Conservation (phyloP, 2,888 invertebrate genomes). For the Lasioglossum oenotherae region DNA sequence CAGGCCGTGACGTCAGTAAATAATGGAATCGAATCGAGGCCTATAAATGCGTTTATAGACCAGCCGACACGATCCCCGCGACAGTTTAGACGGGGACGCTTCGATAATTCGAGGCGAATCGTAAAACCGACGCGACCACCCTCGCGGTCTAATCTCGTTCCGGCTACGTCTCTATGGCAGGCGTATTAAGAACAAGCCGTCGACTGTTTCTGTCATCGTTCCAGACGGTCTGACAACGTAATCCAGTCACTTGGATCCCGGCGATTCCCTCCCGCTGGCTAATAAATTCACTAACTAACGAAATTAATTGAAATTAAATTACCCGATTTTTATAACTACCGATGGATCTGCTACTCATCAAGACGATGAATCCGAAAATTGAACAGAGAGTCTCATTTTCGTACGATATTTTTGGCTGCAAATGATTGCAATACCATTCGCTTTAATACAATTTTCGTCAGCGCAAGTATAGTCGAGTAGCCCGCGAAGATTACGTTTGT, state of each 20-base stretch:
- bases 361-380: neutral
- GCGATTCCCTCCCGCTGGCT: neutral
- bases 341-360: no score
- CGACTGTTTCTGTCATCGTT: neutral
- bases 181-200: slow-evolving; percentile 34
- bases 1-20: slow-evolving; percentile 2
- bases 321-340: neutral
- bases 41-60: slow-evolving; percentile 33
- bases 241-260: neutral
- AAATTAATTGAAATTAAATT: neutral
- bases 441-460: neutral
- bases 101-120: slow-evolving; percentile 39
- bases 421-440: neutral
- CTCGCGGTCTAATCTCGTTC: slow-evolving; percentile 59
- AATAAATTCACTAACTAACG: neutral
- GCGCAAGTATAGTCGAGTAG: neutral
- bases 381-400: neutral
- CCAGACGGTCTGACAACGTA: neutral
- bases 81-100: neutral
- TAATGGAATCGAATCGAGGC: slow-evolving; percentile 26
- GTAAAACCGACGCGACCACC: slow-evolving; percentile 34
- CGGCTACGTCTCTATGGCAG: slow-evolving; percentile 49
- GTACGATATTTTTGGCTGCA: neutral
- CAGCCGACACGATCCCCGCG: neutral
- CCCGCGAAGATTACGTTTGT: neutral